phyloP scores from a whole-genome alignment of 2,888 invertebrate species.

The Bembecia ichneumoniformis region DNA sequence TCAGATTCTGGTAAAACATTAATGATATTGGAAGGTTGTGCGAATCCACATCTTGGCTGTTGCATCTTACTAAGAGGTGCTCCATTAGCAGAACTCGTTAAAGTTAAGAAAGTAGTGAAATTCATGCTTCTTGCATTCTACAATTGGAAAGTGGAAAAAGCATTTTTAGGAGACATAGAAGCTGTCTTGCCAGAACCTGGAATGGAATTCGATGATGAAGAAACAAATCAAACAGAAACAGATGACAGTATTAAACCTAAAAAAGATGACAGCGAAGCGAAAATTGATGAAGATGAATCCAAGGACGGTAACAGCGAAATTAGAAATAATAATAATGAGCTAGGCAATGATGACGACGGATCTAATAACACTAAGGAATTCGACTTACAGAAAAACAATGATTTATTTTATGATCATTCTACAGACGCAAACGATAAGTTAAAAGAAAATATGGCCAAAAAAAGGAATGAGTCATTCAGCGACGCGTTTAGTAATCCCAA shows the following conservation, averaged over 20 bases:
- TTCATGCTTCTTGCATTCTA: conserved; percentile 88
- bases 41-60: conserved; percentile 85
- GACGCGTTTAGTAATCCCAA: conserved; percentile 1
- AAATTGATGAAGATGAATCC: background rate
- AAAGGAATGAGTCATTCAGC: conserved; percentile 1
- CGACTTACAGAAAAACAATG: background rate
- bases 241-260: background rate
- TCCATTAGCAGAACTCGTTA: conserved; percentile 78
- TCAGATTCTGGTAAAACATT: conserved; percentile 83
- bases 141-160: conserved; percentile 93
- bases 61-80: conserved; percentile 90
- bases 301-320: background rate
- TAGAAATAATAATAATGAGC: background rate
- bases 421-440: background rate
- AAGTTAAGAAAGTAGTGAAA: conserved; percentile 86
- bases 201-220: conserved; percentile 46
- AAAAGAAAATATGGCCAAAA: conserved; percentile 3
- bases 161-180: conserved; percentile 91
- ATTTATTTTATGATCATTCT: background rate
- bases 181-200: conserved; percentile 58
- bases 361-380: background rate
- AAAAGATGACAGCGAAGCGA: background rate
- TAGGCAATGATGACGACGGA: background rate
- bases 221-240: background rate
- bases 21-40: conserved; percentile 94